Evolutionary conservation across 1,140 invertebrate genomes (phyloP).

Genomic region (Pachyrhynchus sulphureomaculatus): DNA sequence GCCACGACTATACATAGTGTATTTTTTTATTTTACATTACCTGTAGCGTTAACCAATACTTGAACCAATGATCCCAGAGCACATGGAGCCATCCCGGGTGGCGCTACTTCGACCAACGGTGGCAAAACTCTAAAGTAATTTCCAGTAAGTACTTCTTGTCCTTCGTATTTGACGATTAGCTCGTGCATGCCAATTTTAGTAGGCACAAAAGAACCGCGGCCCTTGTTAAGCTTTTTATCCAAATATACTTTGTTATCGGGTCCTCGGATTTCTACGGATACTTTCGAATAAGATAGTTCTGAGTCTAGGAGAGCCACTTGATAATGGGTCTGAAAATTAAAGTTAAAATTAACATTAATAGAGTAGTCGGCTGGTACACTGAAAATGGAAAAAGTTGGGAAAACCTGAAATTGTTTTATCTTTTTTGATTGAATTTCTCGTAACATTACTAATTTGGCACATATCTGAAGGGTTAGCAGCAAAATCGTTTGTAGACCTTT

Average conservation of each 20-base stretch:
- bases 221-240: slow-evolving; percentile 65
- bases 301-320: slow-evolving; percentile 76
- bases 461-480: too few species aligned
- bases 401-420: too few species aligned
- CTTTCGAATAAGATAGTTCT: slow-evolving; percentile 74
- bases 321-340: slow-evolving; percentile 71
- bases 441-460: too few species aligned
- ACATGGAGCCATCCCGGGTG: slow-evolving; percentile 92
- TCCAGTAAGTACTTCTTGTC: slow-evolving; percentile 56
- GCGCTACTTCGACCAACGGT: slow-evolving; percentile 78
- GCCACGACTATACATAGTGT: too few species aligned
- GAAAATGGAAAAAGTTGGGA: too few species aligned
- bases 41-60: slow-evolving; percentile 88
- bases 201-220: slow-evolving; percentile 82
- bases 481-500: too few species aligned
- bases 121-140: slow-evolving; percentile 87
- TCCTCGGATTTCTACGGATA: slow-evolving; percentile 73
- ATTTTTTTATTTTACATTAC: too few species aligned
- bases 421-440: too few species aligned
- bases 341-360: background rate
- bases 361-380: background rate
- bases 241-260: slow-evolving; percentile 64
- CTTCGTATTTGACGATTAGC: slow-evolving; percentile 63
- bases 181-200: slow-evolving; percentile 92
- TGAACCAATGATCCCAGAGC: slow-evolving; percentile 91